Evolutionary conservation across 2,888 invertebrate species (phyloP).

Genomic region (Spodoptera picta): DNA sequence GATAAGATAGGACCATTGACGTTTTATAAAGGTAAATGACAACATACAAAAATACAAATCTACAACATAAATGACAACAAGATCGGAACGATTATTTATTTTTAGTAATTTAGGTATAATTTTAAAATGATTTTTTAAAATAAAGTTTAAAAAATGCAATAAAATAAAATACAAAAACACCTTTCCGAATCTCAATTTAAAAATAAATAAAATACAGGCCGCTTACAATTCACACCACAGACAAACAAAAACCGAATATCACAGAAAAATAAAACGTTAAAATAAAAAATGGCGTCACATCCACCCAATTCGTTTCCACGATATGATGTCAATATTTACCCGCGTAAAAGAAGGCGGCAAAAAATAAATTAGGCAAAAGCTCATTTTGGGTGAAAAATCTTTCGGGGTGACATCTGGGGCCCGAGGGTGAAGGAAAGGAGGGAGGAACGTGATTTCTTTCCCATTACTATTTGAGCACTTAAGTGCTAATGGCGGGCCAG

Average conservation of each 20-base stretch:
- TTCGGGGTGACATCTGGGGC: constrained; percentile 82
- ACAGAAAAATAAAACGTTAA: background rate
- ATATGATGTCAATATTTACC: constrained; percentile 84
- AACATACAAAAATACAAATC: too few species aligned
- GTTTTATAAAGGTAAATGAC: constrained; percentile 10
- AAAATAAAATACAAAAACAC: background rate
- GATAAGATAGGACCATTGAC: constrained; percentile 64
- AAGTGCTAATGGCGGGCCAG: constrained; percentile 62
- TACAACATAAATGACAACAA: too few species aligned
- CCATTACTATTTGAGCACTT: constrained; percentile 72
- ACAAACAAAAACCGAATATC: background rate
- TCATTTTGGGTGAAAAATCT: constrained; percentile 85
- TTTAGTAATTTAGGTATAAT: too few species aligned
- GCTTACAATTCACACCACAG: background rate
- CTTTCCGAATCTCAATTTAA: background rate
- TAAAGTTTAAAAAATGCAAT: too few species aligned
- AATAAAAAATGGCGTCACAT: constrained; percentile 55
- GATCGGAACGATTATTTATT: constrained; percentile 8
- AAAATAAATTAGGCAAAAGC: constrained; percentile 89
- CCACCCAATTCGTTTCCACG: constrained; percentile 60
- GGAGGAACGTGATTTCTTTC: constrained; percentile 72
- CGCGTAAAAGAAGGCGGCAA: constrained; percentile 87
- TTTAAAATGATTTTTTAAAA: too few species aligned
- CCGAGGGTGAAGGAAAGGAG: constrained; percentile 62
- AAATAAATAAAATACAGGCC: too few species aligned